Evolutionary conservation across 2,797 vertebrate species (phyloP).

Genomic region (Paramormyrops hopkinsi): DNA sequence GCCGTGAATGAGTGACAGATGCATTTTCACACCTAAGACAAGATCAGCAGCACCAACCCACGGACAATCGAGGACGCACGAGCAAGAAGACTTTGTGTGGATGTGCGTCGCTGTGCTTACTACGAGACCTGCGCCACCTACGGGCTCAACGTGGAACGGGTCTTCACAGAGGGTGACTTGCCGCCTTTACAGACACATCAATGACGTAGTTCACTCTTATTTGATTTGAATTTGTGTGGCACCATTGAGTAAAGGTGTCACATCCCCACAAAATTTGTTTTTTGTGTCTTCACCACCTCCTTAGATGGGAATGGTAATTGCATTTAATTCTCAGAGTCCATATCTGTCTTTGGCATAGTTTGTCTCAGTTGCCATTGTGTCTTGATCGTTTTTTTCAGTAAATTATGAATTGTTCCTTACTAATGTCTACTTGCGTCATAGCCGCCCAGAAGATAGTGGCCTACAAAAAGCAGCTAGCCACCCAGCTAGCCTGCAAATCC

Average conservation of each 20-base stretch:
- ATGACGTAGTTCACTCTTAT: background rate
- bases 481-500: conserved; percentile 82
- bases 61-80: conserved; percentile 77
- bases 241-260: background rate
- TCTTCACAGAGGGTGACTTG: conserved; percentile 79
- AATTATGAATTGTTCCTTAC: background rate
- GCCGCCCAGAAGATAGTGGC: conserved; percentile 84
- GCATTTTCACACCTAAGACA: conserved; percentile 59
- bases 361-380: background rate
- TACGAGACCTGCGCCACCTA: conserved; percentile 91
- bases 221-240: background rate
- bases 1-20: background rate
- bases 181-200: background rate
- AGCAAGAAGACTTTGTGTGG: conserved; percentile 65
- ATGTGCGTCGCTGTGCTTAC: conserved; percentile 80
- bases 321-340: background rate
- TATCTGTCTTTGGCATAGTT: background rate
- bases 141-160: conserved; percentile 85
- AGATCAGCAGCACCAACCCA: conserved; percentile 81
- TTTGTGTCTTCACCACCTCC: background rate
- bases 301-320: background rate
- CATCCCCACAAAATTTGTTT: background rate
- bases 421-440: conserved; percentile 32
- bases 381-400: background rate
- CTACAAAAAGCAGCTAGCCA: conserved; percentile 75